Evolutionary conservation across 2,113 vertebrate species (phyloP).

Genomic region (Tretioscincus oriximinensis): DNA sequence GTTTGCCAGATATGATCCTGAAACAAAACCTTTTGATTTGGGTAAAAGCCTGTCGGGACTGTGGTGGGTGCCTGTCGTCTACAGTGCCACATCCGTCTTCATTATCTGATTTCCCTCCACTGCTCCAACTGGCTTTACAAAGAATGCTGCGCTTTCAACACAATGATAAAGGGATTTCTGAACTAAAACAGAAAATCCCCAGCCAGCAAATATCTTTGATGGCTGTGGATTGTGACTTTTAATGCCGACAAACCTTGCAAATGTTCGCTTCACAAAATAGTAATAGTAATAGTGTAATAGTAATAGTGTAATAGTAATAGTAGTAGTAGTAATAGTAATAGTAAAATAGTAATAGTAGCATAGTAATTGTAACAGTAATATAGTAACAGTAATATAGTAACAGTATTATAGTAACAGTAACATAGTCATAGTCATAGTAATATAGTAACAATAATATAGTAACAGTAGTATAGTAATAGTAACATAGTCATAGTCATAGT

Average conservation of each 20-base stretch:
- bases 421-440: no score
- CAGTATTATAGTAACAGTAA: no score
- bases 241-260: constrained; percentile 66
- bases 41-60: constrained; percentile 65
- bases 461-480: no score
- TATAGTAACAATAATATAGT: no score
- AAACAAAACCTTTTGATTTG: constrained; percentile 70
- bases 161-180: constrained; percentile 65
- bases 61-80: constrained; percentile 63
- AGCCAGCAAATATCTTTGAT: constrained; percentile 57
- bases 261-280: constrained; percentile 71
- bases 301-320: background rate
- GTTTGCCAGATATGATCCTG: constrained; percentile 57
- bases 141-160: constrained; percentile 67
- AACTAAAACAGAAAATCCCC: constrained; percentile 71
- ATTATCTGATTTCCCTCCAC: constrained; percentile 67
- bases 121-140: constrained; percentile 68
- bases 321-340: no score
- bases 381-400: no score
- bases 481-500: no score
- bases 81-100: constrained; percentile 60
- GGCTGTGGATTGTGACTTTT: constrained; percentile 67
- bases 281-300: constrained; percentile 57
- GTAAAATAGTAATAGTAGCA: no score
- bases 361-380: no score